Evolutionary conservation across 2,888 invertebrate species (phyloP).

Genomic region (Incurvaria masculella): DNA sequence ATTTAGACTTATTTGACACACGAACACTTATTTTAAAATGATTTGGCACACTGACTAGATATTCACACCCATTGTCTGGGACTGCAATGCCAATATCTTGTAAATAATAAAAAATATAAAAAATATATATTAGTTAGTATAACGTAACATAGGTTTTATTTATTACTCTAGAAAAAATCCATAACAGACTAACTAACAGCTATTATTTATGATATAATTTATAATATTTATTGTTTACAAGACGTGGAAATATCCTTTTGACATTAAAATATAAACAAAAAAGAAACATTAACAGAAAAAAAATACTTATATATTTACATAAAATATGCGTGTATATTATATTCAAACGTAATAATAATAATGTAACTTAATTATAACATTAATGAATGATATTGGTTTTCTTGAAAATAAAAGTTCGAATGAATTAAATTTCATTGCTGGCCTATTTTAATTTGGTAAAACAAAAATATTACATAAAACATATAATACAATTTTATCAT

Average conservation of each 20-base stretch:
- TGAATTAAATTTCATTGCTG: too few relatives aligned
- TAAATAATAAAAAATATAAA: conserved; percentile 3
- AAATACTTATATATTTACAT: too few relatives aligned
- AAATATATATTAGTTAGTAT: conserved; percentile 10
- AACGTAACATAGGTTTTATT: conserved; percentile 7
- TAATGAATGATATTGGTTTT: too few relatives aligned
- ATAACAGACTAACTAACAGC: conserved; percentile 1
- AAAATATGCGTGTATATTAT: too few relatives aligned
- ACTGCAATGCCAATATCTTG: background rate
- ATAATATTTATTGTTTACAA: background rate
- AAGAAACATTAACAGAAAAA: background rate
- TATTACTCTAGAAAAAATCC: conserved; percentile 4
- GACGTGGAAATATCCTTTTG: too few relatives aligned
- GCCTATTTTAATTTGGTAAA: too few relatives aligned
- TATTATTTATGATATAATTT: background rate
- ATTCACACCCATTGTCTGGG: conserved; percentile 42
- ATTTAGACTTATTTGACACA: too few relatives aligned
- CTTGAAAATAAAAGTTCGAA: background rate
- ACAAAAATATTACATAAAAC: too few relatives aligned
- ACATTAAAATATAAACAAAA: too few relatives aligned
- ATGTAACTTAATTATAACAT: too few relatives aligned
- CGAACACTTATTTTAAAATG: conserved; percentile 19
- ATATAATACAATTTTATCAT: too few relatives aligned
- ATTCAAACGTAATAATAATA: too few relatives aligned
- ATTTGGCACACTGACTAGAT: conserved; percentile 55